These are phyloP conservation scores for Heliconius sara DNA, from an alignment of 2,888 invertebrate species.

Conservation along the genomic window DNA sequence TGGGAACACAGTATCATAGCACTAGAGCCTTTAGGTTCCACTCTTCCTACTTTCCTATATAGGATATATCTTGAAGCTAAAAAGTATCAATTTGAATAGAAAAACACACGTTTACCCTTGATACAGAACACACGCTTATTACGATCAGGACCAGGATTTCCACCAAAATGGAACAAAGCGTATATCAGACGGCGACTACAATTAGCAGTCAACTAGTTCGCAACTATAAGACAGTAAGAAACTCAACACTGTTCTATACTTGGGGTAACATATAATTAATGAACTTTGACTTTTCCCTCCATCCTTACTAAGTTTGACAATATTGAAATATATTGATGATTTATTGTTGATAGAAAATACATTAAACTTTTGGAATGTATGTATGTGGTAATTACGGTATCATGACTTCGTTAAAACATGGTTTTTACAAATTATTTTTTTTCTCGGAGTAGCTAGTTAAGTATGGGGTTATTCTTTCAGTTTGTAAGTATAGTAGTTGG, in stretches of 20 bases:
- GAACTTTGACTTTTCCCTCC: slow-evolving; percentile 26
- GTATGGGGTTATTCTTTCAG: no score
- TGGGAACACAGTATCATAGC: background rate
- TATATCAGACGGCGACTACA: slow-evolving; percentile 13
- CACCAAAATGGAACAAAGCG: background rate
- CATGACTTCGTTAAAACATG: background rate
- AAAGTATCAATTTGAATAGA: background rate
- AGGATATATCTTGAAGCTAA: background rate
- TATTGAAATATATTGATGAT: slow-evolving; percentile 13
- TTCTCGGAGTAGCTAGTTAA: background rate
- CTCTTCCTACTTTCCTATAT: background rate
- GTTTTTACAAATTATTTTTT: background rate
- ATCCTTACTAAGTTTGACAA: slow-evolving; percentile 29
- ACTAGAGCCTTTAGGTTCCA: background rate
- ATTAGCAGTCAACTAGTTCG: slow-evolving; percentile 25
- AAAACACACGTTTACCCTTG: background rate
- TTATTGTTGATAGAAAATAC: background rate
- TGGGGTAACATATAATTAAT: slow-evolving; percentile 32
- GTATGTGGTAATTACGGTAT: background rate
- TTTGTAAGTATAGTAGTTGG: no score
- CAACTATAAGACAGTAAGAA: slow-evolving; percentile 34
- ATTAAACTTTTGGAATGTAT: background rate
- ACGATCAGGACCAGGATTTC: background rate
- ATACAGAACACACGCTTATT: background rate
- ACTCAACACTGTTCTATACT: slow-evolving; percentile 4